Percentiles rank a stretch among this genome's conserved stretches.
These are phyloP conservation scores for Bos indicus DNA, from an alignment of 2,113 vertebrate genomes.

Conservation along the genomic window DNA sequence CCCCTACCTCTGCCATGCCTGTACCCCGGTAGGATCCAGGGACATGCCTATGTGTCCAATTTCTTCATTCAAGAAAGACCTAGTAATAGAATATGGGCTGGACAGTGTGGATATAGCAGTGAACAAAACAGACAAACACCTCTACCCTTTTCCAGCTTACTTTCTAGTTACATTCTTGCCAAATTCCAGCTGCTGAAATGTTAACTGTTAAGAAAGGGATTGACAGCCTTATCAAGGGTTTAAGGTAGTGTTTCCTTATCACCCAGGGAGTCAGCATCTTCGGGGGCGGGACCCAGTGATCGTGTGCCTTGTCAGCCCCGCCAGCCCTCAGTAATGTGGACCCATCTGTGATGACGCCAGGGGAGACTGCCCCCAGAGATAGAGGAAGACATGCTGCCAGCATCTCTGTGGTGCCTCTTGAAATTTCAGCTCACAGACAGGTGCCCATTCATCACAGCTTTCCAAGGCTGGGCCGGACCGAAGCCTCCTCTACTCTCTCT, in stretches of 20 bases:
- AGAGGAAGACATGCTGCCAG: background rate
- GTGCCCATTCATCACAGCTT: background rate
- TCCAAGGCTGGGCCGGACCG: background rate
- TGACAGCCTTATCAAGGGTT: background rate
- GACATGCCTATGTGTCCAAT: background rate
- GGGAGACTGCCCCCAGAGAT: background rate
- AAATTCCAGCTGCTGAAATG: background rate
- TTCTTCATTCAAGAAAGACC: background rate
- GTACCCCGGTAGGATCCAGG: too few species aligned
- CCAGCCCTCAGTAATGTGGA: background rate
- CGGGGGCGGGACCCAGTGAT: too few species aligned
- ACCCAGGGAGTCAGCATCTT: background rate
- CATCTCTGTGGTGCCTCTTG: background rate
- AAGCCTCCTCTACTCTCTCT: background rate
- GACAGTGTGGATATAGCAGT: background rate
- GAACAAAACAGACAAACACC: background rate
- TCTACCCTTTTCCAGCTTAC: background rate
- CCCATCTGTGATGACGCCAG: fast-evolving
- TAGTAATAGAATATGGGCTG: background rate
- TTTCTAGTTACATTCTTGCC: background rate
- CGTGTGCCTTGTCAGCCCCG: fast-evolving
- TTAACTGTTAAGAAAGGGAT: background rate
- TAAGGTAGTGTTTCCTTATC: background rate
- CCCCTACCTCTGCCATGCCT: background rate
- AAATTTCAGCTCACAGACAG: background rate